Conservation (phyloP, 2,888 invertebrate species). For the Craniophora ligustri region DNA sequence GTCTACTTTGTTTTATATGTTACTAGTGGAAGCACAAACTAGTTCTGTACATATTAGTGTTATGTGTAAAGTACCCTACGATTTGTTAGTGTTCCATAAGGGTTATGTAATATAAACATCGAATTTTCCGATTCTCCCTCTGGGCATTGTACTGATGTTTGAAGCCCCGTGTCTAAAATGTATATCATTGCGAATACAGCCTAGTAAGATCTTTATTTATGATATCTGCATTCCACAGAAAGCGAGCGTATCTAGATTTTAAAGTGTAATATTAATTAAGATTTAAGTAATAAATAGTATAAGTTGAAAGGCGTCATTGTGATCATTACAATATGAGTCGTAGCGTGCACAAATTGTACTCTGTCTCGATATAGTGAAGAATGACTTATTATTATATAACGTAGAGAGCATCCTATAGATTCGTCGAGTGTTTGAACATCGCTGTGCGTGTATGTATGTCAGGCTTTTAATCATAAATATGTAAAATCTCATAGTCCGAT, state of each 20-base stretch:
- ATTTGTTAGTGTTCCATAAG: conserved; percentile 76
- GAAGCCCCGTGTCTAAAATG: conserved; percentile 71
- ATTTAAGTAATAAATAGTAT: conserved; percentile 73
- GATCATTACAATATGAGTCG: conserved; percentile 83
- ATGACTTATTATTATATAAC: conserved; percentile 71
- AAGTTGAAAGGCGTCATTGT: conserved; percentile 85
- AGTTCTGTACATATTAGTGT: conserved; percentile 86
- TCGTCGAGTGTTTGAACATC: conserved; percentile 80
- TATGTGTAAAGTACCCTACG: conserved; percentile 82
- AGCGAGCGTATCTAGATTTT: conserved; percentile 80
- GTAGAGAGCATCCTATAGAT: conserved; percentile 83
- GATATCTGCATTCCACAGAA: conserved; percentile 86
- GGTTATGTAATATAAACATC: conserved; percentile 83
- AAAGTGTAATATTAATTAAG: conserved; percentile 71
- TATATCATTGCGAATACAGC: conserved; percentile 70
- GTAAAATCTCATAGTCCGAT: conserved; percentile 78
- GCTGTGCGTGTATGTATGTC: conserved; percentile 82
- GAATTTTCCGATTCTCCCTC: conserved; percentile 78
- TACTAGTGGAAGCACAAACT: conserved; percentile 85
- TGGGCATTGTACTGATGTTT: conserved; percentile 85
- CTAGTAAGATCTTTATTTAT: conserved; percentile 81
- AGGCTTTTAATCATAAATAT: conserved; percentile 81
- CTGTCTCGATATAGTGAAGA: conserved; percentile 75
- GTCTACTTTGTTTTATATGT: conserved; percentile 66
- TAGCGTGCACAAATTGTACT: conserved; percentile 86